Conservation (phyloP, 2,113 vertebrate genomes). For the Oreochromis niloticus region DNA sequence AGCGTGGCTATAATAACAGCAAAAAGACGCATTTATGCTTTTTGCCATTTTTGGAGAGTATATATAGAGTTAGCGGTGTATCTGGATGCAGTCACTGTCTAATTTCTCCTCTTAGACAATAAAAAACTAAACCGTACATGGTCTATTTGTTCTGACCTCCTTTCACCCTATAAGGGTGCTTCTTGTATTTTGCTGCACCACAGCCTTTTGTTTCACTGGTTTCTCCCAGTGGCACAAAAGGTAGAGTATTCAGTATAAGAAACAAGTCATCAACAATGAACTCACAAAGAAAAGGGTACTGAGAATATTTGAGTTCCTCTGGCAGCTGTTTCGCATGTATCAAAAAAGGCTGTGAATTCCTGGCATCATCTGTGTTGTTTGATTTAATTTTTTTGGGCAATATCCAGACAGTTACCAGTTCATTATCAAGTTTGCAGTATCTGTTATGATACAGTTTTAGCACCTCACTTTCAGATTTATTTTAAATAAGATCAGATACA, state of each 20-base stretch:
- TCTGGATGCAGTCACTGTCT: not conserved
- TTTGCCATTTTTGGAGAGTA: not conserved
- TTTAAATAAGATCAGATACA: not conserved
- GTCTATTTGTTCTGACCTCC: not conserved
- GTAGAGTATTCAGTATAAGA: not conserved
- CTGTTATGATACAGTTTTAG: not conserved
- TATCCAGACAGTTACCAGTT: not conserved
- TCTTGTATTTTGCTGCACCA: not conserved
- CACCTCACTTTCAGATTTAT: slow-evolving; percentile 15
- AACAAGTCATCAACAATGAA: not conserved
- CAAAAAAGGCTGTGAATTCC: not conserved
- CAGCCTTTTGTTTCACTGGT: not conserved
- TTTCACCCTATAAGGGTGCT: not conserved
- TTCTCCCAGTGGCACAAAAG: not conserved
- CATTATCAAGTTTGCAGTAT: not conserved
- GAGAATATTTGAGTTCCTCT: not conserved
- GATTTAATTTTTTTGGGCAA: not conserved
- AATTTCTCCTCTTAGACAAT: not conserved
- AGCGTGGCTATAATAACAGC: not conserved
- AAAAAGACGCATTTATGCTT: not conserved
- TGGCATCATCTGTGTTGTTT: not conserved
- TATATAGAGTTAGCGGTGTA: not conserved
- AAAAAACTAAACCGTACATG: not conserved
- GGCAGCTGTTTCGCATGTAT: not conserved
- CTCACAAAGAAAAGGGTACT: not conserved